Base-by-base conservation (phyloP, 2,888 invertebrate species). In the Metellina segmentata region DNA sequence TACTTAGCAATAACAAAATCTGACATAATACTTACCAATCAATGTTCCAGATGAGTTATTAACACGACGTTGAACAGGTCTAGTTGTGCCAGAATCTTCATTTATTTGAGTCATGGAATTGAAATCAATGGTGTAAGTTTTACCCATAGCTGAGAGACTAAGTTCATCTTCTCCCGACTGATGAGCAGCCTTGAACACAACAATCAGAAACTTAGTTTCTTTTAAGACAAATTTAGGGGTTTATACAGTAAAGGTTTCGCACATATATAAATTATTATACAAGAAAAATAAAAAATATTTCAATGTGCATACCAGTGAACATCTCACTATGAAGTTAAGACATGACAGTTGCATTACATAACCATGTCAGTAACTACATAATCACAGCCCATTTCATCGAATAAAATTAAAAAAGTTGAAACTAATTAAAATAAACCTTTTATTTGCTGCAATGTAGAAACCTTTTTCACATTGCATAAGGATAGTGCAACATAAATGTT, bases 21-120 rank as follows among this genome's bases (percentile, higher is more conserved):
- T 4, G 1, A 34, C 34, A 34, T 13, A 75, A 70, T 75, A 86
- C 19, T 61, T 82, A 90, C 94, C 94, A 81, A 94, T 93, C 19
- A 93, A 81, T 34, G 94, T 93, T 8, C 94, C 93, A 11, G 94
- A 94, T 85, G 94, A 93, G 74, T 94, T 94, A 93, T 95, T 94
- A n/a, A 94, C 96, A 94, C 97, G 96, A 75, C 98, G 96, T 95
- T 98, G 98, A 93, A 99, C 98, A 72, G 98, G 97, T 78, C 99
- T 96, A 69, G 98, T 97, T 52, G 98, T 98, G 93, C 99, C 99
- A 0, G 98, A 98, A 95, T 99, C 99, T 96, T 99, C 99, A 95
- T 99, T 99, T 93, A 99, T 98, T 96, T 99, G 99, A 95, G 98
- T 98, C 98, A 99, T 98, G 94, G 98, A 97, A 94, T 98, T 97